Evolutionary conservation across 2,797 vertebrate genomes (phyloP).

Genomic region (Tenualosa ilisha): DNA sequence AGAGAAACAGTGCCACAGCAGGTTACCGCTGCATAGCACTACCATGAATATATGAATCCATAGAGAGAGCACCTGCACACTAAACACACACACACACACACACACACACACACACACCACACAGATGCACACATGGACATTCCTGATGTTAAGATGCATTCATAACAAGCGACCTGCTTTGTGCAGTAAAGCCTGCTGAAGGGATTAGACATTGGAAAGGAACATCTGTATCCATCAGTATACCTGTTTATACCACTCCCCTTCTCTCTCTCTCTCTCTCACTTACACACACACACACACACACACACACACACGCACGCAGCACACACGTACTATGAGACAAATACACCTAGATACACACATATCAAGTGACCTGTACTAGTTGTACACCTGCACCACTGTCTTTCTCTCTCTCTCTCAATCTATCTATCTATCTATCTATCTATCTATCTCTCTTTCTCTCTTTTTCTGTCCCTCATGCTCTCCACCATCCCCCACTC

Average conservation of each 20-base stretch:
- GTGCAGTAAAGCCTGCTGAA: not conserved
- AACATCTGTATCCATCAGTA: not conserved
- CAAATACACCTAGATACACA: no score
- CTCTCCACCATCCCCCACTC: no score
- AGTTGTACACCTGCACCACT: no score
- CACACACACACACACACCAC: conserved; percentile 27
- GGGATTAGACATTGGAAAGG: not conserved
- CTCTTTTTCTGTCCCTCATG: conserved; percentile 34
- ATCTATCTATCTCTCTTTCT: not conserved
- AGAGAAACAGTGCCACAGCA: conserved; percentile 23
- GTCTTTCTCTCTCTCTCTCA: not conserved
- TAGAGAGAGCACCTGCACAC: conserved; percentile 49
- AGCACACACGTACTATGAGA: no score
- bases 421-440: not conserved
- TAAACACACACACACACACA: conserved; percentile 7
- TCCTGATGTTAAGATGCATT: not conserved
- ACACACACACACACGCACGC: not conserved
- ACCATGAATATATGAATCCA: conserved; percentile 55
- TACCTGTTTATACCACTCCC: not conserved
- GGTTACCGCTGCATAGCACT: conserved; percentile 3
- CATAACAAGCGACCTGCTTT: not conserved
- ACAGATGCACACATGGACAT: conserved; percentile 8
- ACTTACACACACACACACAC: not conserved
- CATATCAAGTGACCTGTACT: no score
- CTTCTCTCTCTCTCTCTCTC: not conserved